These are phyloP conservation scores for Sminthurinus aureus DNA, from an alignment of 2,888 invertebrate genomes.

Conservation along the genomic window DNA sequence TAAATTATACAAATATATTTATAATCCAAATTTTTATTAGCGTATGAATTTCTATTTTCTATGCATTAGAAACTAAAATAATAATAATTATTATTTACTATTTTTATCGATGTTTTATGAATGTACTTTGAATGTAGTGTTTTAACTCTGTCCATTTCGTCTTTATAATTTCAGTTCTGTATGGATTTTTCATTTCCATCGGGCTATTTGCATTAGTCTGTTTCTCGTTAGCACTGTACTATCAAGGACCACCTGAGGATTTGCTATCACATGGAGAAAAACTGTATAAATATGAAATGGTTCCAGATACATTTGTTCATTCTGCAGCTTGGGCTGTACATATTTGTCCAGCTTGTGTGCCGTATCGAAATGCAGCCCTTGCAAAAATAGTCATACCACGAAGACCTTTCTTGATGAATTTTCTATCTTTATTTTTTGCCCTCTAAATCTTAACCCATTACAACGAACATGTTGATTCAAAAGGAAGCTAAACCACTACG, in stretches of 20 bases:
- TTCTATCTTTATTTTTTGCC: neutral
- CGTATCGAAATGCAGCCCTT: neutral
- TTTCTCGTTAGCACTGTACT: neutral
- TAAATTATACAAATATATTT: no score
- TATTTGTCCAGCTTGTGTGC: constrained; percentile 1
- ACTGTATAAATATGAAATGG: neutral
- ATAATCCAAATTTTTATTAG: no score
- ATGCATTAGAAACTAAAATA: no score
- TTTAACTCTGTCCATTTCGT: no score
- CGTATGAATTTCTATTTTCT: no score
- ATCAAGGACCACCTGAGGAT: constrained; percentile 14
- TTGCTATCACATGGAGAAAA: constrained; percentile 7
- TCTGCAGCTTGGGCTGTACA: constrained; percentile 18
- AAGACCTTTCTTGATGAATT: neutral
- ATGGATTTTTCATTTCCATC: neutral
- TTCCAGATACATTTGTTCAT: constrained; percentile 3
- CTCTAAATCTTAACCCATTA: no score
- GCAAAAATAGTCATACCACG: neutral
- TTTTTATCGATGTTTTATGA: no score
- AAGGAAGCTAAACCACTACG: no score
- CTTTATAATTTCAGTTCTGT: no score
- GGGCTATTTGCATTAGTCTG: neutral
- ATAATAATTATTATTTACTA: no score
- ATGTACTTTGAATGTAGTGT: no score
- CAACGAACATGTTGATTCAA: no score